These are phyloP conservation scores for Phrynocephalus vlangalii DNA, from an alignment of 2,797 vertebrate genomes.

Conservation along the genomic window DNA sequence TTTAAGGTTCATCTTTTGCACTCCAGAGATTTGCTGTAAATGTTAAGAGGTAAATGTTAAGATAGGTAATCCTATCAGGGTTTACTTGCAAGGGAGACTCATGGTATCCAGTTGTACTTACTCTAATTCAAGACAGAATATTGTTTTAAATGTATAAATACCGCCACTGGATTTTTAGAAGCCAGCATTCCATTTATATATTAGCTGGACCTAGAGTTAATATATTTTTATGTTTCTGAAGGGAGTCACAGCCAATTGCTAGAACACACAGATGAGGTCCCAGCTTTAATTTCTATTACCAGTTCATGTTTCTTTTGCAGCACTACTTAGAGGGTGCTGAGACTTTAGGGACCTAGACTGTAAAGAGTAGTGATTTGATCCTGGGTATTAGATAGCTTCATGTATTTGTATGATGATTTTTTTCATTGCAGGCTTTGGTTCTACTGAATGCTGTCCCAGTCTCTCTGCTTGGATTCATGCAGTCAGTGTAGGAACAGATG, in stretches of 20 bases:
- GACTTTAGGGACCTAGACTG: not conserved
- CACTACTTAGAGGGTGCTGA: not conserved
- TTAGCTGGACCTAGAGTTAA: not conserved
- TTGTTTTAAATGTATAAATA: not conserved
- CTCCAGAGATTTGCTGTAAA: too few relatives aligned
- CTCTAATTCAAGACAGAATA: not conserved
- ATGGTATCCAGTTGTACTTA: not conserved
- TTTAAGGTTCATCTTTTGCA: too few relatives aligned
- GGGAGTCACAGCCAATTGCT: not conserved
- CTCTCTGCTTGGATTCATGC: not conserved
- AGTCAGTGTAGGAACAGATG: constrained; percentile 12
- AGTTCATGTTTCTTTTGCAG: not conserved
- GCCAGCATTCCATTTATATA: not conserved
- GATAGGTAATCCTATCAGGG: too few relatives aligned
- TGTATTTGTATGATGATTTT: not conserved
- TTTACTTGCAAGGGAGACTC: too few relatives aligned
- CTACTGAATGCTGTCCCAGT: not conserved
- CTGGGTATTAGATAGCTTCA: not conserved
- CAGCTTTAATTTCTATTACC: not conserved
- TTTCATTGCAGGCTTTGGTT: not conserved
- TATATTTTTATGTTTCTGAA: not conserved
- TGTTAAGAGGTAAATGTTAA: too few relatives aligned
- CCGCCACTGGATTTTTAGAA: not conserved
- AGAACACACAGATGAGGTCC: not conserved
- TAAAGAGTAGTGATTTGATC: not conserved